phyloP scores from a whole-genome alignment of 2,797 vertebrate genomes.

The Cynopterus sphinx region DNA sequence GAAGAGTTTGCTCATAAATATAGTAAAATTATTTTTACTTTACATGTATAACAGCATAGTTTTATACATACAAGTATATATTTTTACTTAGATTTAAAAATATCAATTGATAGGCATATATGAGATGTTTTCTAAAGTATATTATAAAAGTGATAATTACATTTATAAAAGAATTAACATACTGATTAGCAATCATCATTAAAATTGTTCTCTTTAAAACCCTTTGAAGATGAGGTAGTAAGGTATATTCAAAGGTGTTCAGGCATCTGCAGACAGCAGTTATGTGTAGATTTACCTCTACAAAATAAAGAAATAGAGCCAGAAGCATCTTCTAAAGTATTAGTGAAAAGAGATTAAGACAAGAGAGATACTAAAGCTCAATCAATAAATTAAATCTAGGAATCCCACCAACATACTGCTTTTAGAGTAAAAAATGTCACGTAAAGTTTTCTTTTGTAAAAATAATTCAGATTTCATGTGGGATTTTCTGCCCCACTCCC shows the following conservation, averaged over 20 bases:
- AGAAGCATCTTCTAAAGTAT: not conserved
- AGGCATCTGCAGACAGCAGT: not conserved
- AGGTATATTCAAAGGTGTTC: not conserved
- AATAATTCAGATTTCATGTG: not conserved
- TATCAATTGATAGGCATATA: not conserved
- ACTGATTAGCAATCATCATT: not conserved
- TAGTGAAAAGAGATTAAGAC: not conserved
- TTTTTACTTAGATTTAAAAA: not conserved
- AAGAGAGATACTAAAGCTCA: not conserved
- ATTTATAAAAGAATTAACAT: not conserved
- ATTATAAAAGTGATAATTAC: not conserved
- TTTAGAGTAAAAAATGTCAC: not conserved
- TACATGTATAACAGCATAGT: not conserved
- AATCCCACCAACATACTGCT: not conserved
- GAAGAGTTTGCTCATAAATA: not conserved
- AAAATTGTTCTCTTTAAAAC: not conserved
- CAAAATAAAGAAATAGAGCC: not conserved
- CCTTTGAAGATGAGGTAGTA: not conserved
- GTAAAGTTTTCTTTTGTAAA: not conserved
- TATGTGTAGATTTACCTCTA: not conserved
- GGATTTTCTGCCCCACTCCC: not conserved
- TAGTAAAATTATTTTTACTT: not conserved
- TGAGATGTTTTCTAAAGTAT: not conserved
- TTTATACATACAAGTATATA: not conserved
- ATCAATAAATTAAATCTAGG: not conserved